Evolutionary conservation across 1,140 invertebrate genomes (phyloP), one percentile per base, ranked within the genome.

Genomic region (Coelopa frigida): DNA sequence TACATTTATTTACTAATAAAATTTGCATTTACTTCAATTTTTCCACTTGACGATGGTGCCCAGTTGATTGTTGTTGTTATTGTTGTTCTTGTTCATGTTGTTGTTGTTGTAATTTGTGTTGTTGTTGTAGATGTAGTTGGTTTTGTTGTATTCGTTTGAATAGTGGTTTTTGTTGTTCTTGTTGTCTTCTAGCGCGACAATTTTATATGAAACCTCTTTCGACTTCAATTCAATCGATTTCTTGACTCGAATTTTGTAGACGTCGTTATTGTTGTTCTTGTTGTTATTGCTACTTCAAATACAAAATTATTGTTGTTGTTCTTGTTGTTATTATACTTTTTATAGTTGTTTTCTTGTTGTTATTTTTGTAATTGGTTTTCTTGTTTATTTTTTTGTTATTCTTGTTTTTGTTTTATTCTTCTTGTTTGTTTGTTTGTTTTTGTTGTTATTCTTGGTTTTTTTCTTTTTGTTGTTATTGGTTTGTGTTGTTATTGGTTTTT

Each of bases 21-120:
- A n/a, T n/a, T n/a, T n/a, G n/a, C 20, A 35, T 35, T 18, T 35
- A 35, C 15, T 35, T 35, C n/a, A 35, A 20, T 35, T 35, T 15
- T 35, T 35, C 33, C 15, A 18, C 17, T 35, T 35, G 20, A 35
- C 33, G 20, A 35, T 35, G 33, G 20, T 35, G 33, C 15, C 33
- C n/a, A n/a, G n/a, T n/a, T n/a, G n/a, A n/a, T n/a, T n/a, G n/a
- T n/a, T n/a, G n/a, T n/a, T n/a, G n/a, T n/a, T n/a, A n/a, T n/a
- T n/a, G n/a, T n/a, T 35, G 33, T 15, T 35, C 15, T 35, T 35
- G 6, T 35, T 33, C n/a, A 14, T 33, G 31, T 33, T 33, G 31
- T 33, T 3, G 31, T 33, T 35, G 33, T 35, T 20, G 17, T 35
- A 18, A 35, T 18, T 35, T 15, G 15, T 18, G 33, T 35, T 6